A percentile compares a stretch with the other conserved stretches of the same genome.
These are phyloP conservation scores for Lonchura striata DNA, from an alignment of 2,113 vertebrate genomes.

Conservation along the genomic window DNA sequence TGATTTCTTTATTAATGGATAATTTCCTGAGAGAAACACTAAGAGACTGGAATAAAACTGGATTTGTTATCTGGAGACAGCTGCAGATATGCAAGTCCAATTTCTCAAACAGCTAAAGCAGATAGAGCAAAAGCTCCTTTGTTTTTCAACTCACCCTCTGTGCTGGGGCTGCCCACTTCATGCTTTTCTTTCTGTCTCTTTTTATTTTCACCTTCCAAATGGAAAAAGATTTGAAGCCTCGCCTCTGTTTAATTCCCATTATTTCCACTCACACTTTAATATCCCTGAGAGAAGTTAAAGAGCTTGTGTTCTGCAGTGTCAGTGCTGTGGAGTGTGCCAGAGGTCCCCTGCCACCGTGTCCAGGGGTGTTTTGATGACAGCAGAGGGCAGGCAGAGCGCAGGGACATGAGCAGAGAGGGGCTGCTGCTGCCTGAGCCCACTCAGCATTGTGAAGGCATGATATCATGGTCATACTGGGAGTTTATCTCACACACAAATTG, in stretches of 20 bases:
- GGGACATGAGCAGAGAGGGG: not conserved
- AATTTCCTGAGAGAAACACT: not conserved
- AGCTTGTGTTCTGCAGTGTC: not conserved
- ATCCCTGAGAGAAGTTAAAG: not conserved
- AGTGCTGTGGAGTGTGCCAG: rapidly evolving
- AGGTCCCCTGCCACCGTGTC: not conserved
- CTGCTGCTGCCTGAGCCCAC: not conserved
- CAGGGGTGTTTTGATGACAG: not conserved
- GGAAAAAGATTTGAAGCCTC: not conserved
- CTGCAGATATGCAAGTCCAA: not conserved
- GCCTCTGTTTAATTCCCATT: not conserved
- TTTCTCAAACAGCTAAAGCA: not conserved
- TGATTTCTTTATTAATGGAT: not conserved
- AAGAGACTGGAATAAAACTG: not conserved
- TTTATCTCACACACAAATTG: slow-evolving; percentile 37
- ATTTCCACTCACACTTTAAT: not conserved
- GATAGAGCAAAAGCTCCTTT: not conserved
- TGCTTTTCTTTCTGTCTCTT: not conserved
- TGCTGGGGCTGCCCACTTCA: not conserved
- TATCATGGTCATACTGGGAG: not conserved
- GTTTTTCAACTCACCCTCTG: not conserved
- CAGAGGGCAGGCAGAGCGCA: slow-evolving; percentile 61
- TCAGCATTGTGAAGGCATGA: not conserved
- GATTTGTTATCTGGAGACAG: not conserved
- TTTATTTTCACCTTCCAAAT: not conserved